Evolutionary conservation across 2,888 invertebrate genomes (phyloP).

Genomic region (Xestia ashworthii): DNA sequence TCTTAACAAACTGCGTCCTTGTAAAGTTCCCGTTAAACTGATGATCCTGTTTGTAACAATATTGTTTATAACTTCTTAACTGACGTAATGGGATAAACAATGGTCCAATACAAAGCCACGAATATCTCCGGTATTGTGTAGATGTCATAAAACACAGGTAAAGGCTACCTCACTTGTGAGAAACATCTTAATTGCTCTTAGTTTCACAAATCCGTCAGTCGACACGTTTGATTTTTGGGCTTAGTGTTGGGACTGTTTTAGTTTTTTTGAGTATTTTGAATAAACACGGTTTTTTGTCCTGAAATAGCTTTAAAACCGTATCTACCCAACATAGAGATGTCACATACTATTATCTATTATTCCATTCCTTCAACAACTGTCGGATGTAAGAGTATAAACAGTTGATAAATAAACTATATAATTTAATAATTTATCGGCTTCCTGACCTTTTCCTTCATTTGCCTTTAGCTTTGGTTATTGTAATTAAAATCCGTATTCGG

Average conservation of each 20-base stretch:
- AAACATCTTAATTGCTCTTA: constrained; percentile 83
- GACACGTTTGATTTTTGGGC: constrained; percentile 72
- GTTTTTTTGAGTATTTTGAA: constrained; percentile 8
- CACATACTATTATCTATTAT: constrained; percentile 39
- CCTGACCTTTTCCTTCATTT: constrained; percentile 58
- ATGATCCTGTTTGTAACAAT: constrained; percentile 83
- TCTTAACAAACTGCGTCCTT: constrained; percentile 67
- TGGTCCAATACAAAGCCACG: constrained; percentile 61
- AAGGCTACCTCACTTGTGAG: constrained; percentile 86
- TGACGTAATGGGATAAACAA: constrained; percentile 89
- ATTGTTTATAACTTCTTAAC: constrained; percentile 81
- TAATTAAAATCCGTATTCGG: constrained; percentile 59
- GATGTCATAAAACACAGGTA: constrained; percentile 87
- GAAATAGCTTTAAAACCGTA: neutral
- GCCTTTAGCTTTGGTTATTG: constrained; percentile 52
- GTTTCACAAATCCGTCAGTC: constrained; percentile 72
- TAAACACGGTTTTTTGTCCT: constrained; percentile 6
- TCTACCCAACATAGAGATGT: constrained; percentile 30
- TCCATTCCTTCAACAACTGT: constrained; percentile 44
- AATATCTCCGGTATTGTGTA: constrained; percentile 78
- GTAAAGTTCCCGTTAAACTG: constrained; percentile 83
- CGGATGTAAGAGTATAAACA: constrained; percentile 48
- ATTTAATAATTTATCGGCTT: constrained; percentile 46
- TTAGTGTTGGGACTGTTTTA: constrained; percentile 3
- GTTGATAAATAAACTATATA: constrained; percentile 43